Conservation (phyloP, 1,140 invertebrate genomes). For the Mizuhopecten yessoensis region DNA sequence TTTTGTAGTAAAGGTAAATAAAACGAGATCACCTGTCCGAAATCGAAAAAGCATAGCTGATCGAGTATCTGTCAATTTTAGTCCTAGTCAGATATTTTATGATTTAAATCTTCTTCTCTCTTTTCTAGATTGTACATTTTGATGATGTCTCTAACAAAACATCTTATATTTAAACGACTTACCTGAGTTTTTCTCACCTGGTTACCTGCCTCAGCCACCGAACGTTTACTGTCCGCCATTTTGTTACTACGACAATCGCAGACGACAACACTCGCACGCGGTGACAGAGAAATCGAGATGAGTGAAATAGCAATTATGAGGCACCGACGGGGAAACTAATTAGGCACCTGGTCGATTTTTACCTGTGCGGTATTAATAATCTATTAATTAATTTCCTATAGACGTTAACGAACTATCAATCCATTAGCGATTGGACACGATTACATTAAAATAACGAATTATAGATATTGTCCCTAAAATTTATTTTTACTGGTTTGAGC, state of each 20-base stretch:
- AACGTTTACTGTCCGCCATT: conserved; percentile 23
- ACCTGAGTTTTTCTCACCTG: conserved; percentile 17
- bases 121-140: neutral
- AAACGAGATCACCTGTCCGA: neutral
- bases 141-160: neutral
- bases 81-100: neutral
- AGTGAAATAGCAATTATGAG: neutral
- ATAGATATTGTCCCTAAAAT: neutral
- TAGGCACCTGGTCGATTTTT: neutral
- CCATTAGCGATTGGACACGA: neutral
- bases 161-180: neutral
- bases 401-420: neutral
- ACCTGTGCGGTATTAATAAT: neutral
- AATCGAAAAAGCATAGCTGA: neutral
- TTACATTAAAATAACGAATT: neutral
- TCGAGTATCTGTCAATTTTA: neutral
- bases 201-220: neutral
- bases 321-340: conserved; percentile 11
- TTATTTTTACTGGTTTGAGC: neutral
- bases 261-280: conserved; percentile 27
- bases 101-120: neutral
- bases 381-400: neutral
- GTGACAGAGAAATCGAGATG: conserved; percentile 37
- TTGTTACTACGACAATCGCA: conserved; percentile 38
- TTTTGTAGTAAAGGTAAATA: neutral